These are phyloP conservation scores for Cryptotermes secundus DNA, from an alignment of 1,140 invertebrate species.

Conservation along the genomic window DNA sequence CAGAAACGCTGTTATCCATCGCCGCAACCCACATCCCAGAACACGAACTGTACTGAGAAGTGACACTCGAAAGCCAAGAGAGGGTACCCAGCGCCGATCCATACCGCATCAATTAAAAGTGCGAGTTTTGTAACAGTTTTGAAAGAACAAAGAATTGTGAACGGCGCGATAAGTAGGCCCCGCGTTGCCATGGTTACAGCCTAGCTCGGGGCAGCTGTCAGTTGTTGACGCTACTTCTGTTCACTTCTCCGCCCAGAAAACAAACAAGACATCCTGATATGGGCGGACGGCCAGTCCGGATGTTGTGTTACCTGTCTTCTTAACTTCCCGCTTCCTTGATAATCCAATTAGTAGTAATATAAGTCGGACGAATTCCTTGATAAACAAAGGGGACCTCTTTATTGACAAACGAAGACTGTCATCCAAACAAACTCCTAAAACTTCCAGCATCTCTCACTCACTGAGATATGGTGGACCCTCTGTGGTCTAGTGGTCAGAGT, in stretches of 20 bases:
- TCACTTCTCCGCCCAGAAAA: not conserved
- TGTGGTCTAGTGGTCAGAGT: no score
- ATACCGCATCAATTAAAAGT: no score
- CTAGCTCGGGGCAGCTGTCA: conserved; percentile 26
- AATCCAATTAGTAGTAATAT: conserved; percentile 14
- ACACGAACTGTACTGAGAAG: no score
- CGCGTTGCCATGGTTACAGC: not conserved
- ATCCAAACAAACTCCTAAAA: not conserved
- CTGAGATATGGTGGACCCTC: no score
- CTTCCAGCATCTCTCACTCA: no score
- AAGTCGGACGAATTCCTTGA: not conserved
- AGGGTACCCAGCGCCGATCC: no score
- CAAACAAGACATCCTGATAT: not conserved
- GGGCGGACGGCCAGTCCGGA: not conserved
- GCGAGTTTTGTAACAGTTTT: no score
- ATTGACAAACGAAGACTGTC: not conserved
- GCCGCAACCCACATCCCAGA: no score
- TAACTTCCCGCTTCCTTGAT: not conserved
- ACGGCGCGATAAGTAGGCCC: no score
- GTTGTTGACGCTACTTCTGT: not conserved
- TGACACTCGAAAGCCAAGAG: no score
- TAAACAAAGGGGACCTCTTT: not conserved
- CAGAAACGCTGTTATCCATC: no score
- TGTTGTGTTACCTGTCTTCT: conserved; percentile 12
- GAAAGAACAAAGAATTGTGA: no score